Evolutionary conservation across 2,113 vertebrate species (phyloP), one percentile per base, ranked within the genome.

Genomic region (Ia io): DNA sequence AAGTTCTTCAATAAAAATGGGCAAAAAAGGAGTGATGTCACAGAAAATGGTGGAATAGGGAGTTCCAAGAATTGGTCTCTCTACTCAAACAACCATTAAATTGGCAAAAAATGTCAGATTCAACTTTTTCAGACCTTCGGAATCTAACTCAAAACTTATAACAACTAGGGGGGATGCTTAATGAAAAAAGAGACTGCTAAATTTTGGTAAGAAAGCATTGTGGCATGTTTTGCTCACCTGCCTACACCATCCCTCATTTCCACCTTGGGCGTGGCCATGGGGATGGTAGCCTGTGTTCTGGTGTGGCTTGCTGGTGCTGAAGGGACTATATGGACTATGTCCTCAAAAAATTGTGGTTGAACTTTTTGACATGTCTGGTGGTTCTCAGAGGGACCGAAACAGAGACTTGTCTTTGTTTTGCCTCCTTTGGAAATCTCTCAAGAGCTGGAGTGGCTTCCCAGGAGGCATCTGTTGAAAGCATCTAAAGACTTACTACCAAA

Each of bases 331-430:
- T 22, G 76, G 47, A 73, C 40, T 18, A 16, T 80, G 32, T 84
- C 73, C 47, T 82, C 12, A 79, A 67, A 53, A 89, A 84, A 67
- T 28, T 67, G 22, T 70, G 5, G 9, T 73, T 95, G n/a, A 20
- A 18, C 51, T 67, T 90, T 84, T 79, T 85, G 42, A 85, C 65
- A 35, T 92, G 9, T 53, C 18, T 51, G 53, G n/a, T 73, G 17
- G 16, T 47, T 85, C 20, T 67, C 25, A 40, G 44, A 79, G 74
- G n/a, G 35, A 79, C 37, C 47, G 14, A 17, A 25, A 70, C 44
- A 89, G 53, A 84, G 78, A 28, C 25, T 37, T 77, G 40, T 84
- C 18, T 90, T 93, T 84, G 53, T 85, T 90, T 84, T 89, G 47
- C 47, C 70, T 76, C 37, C 79, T 51, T 88, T 90, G 53, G 42